Conservation (phyloP, 2,113 vertebrate genomes). For the Circaetus gallicus region DNA sequence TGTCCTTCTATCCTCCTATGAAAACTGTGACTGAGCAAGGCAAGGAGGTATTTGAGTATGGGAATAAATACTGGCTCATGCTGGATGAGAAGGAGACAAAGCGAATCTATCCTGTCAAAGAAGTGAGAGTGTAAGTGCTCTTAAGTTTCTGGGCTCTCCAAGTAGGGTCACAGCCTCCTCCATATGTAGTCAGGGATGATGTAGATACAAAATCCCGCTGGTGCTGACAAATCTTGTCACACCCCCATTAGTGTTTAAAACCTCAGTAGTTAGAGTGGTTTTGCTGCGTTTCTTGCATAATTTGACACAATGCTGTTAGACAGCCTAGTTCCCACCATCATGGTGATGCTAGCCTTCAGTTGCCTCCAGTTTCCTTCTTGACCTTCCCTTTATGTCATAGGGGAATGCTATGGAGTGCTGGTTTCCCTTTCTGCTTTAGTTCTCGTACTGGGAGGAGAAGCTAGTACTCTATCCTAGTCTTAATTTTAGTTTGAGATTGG, state of each 20-base stretch:
- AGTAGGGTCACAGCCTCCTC: background rate
- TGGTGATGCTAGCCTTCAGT: background rate
- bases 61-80: constrained; percentile 98
- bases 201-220: background rate
- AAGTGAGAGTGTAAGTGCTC: constrained; percentile 81
- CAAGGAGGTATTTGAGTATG: constrained; percentile 87
- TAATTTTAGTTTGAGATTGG: background rate
- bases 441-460: background rate
- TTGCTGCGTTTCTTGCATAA: background rate
- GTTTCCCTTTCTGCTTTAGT: background rate
- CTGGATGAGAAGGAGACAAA: constrained; percentile 78
- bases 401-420: background rate
- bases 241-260: background rate
- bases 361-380: background rate
- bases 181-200: background rate
- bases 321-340: background rate
- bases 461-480: background rate
- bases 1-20: constrained; percentile 87
- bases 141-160: background rate
- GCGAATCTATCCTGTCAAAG: constrained; percentile 79
- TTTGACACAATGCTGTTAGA: background rate
- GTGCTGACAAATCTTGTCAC: background rate
- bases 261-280: background rate
- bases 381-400: background rate
- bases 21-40: constrained; percentile 83